phyloP scores from a whole-genome alignment of 2,113 vertebrate genomes.

The Coptodon bakossiorum region DNA sequence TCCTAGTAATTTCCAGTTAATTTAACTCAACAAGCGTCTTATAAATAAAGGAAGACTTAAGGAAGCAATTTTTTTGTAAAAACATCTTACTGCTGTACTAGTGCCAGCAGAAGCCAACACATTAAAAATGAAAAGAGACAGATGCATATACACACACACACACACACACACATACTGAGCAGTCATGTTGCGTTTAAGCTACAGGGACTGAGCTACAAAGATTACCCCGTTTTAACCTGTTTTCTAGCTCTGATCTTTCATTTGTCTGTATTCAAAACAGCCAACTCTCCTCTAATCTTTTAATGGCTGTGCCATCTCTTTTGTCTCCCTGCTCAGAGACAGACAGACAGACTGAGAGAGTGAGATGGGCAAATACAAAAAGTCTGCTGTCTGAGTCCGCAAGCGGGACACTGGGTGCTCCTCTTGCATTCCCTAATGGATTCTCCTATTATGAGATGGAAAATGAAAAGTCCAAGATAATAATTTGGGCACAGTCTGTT shows the following conservation, averaged over 20 bases:
- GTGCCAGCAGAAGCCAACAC: neutral
- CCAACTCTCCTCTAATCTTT: neutral
- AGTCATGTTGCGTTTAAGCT: neutral
- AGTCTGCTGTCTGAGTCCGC: neutral
- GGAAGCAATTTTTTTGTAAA: neutral
- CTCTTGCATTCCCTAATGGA: constrained; percentile 25
- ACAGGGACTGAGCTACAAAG: neutral
- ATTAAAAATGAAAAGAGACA: neutral
- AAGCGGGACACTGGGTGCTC: constrained; percentile 13
- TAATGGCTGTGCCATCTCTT: neutral
- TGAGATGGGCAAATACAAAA: neutral
- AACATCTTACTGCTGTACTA: neutral
- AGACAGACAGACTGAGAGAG: neutral
- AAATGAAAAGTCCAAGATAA: constrained; percentile 17
- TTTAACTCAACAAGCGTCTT: neutral
- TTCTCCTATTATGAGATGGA: constrained; percentile 3
- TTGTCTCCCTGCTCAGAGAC: neutral
- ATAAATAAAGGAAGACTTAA: neutral
- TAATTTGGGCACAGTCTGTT: neutral
- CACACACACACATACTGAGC: neutral
- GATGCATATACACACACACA: neutral
- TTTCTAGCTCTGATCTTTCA: neutral
- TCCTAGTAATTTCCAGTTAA: neutral
- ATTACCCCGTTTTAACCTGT: neutral
- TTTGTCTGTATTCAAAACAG: neutral